Percentiles rank a stretch among this genome's conserved stretches.
These are phyloP conservation scores for Brachionus rubens DNA, from an alignment of 1,140 invertebrate genomes.

Conservation along the genomic window DNA sequence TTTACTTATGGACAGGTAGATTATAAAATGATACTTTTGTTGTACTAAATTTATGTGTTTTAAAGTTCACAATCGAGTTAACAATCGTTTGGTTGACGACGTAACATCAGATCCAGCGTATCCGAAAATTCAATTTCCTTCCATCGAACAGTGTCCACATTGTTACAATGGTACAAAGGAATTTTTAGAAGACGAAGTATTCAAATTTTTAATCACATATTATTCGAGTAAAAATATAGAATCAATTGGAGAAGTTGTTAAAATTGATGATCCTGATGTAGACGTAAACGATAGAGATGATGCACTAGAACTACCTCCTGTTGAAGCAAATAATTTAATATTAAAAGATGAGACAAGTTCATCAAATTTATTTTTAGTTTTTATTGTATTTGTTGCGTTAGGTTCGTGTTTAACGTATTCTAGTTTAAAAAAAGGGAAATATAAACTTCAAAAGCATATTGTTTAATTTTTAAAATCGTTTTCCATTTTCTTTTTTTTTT, in stretches of 20 bases:
- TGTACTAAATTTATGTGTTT: background rate
- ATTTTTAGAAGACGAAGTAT: background rate
- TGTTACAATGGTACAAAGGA: slow-evolving; percentile 63
- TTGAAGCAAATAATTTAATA: background rate
- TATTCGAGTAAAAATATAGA: slow-evolving; percentile 14
- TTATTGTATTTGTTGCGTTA: background rate
- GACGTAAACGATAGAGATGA: no score
- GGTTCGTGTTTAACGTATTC: slow-evolving; percentile 9
- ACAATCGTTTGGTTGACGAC: slow-evolving; percentile 77
- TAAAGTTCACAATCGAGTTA: slow-evolving; percentile 64
- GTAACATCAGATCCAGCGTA: slow-evolving; percentile 81
- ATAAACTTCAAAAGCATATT: slow-evolving; percentile 22
- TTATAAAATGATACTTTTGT: slow-evolving; percentile 63
- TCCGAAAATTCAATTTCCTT: slow-evolving; percentile 87
- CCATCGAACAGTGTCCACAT: slow-evolving; percentile 66
- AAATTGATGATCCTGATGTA: no score
- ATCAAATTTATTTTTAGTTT: background rate
- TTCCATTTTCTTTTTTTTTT: background rate
- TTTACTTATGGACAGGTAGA: slow-evolving; percentile 93
- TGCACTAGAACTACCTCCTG: no score
- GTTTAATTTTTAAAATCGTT: background rate
- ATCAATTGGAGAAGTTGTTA: background rate
- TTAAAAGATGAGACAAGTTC: background rate
- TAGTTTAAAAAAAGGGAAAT: background rate
- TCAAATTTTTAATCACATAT: background rate